Base-by-base conservation (phyloP, 2,888 invertebrate species). In the Elysia crispata region DNA sequence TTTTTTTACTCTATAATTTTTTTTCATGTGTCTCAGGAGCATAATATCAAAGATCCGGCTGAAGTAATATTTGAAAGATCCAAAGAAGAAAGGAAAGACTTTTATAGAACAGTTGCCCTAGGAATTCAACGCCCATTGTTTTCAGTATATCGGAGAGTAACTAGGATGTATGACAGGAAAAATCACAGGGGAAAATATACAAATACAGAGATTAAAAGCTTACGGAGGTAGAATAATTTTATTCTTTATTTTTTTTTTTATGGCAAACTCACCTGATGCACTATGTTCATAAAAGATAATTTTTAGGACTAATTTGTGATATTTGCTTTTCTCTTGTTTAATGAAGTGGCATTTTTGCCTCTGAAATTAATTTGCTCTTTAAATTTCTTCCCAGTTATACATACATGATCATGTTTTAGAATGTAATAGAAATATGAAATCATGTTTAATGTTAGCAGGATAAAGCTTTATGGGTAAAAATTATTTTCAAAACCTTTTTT, bases 161-260 rank as follows among this genome's bases (percentile, higher is more conserved):
- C 93, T 20, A 88, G 93, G 78, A 92, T 93, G 92, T 93, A 93
- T 85, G 93, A 93, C 85, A 90, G 92, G 85, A 92, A 92, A 85
- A 93, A 93, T 85, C 92, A 93, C 85, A 89, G 92, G 76, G 93
- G 93, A 6, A 92, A 92, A 87, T 93, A 93, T 84, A 90, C 91
- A n/a, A 86, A 87, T 1, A 91, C 91, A 67, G 93, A 93, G 84
- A 89, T 93, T 30, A 86, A 87, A 13, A 89, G 88, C 81, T 87
- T 93, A 0, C 88, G 89, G 86, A 90, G 91, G 92, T 92, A 85
- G 91, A 87, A 28, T 54, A 50, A 30, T 49, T 25, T 64, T n/a
- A n/a, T n/a, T n/a, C n/a, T n/a, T n/a, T n/a, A n/a, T n/a, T n/a
- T n/a, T n/a, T n/a, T 18, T 23, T n/a, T 23, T 15, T 72, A 0